Evolutionary conservation across 1,140 invertebrate species (phyloP), one percentile per base, ranked within the genome.

Genomic region (Zaprionus africanus): DNA sequence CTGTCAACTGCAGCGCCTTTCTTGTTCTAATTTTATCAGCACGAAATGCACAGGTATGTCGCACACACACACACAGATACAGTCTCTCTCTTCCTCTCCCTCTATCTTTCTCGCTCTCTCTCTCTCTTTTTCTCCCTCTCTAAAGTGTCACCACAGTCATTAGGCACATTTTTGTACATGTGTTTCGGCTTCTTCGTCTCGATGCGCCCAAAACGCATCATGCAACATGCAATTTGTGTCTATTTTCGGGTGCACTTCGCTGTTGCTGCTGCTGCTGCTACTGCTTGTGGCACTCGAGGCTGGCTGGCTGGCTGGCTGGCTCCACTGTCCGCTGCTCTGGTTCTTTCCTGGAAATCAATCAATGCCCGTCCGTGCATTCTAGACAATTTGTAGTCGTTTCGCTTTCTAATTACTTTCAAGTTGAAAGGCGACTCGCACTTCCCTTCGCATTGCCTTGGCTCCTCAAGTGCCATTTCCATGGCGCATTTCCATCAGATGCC

Each of bases 101-200:
- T 63, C 19, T 62, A 19, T 22, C 36, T 26, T 15, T 24, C 6
- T 58, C 11, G 24, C 46, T 38, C 9, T 43, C 7, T 59, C 38
- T 51, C 24, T 57, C 26, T 70, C 22, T 64, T 46, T 67, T 57
- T 65, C 59, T 70, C 46, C 15, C 6, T 76, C 81, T 85, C 85
- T 79, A 90, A 85, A 90, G 85, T 90, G 85, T 90, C 85, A 85
- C 81, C 86, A 76, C 79, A 90, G 79, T 90, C 85, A 90, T 90
- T 90, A 90, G 85, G 76, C 82, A 72, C 78, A 80, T 76, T 79
- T 67, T 66, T 67, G 62, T 83, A 84, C 84, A 84, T 76, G 76
- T 83, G 81, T 84, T 88, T 70, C 76, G 63, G 54, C 62, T 77
- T 19, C 46, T 71, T 69, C 69, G 57, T 69, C 74, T 77, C 28